phyloP scores from a whole-genome alignment of 2,113 vertebrate genomes.

The Phylloscopus whistleri region DNA sequence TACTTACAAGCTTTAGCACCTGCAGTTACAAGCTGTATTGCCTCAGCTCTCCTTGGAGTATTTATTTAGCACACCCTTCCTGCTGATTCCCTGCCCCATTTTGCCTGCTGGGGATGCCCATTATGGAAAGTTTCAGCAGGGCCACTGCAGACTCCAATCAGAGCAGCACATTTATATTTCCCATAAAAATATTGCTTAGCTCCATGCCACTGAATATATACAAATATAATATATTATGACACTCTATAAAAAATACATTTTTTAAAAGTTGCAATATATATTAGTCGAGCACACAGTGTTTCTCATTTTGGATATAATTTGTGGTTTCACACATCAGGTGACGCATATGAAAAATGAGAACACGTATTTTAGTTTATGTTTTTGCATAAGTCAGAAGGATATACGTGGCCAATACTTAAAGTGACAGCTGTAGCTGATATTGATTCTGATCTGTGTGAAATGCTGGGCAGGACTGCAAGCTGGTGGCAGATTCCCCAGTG shows the following conservation, averaged over 20 bases:
- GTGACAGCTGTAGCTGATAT: background rate
- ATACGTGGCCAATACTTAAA: background rate
- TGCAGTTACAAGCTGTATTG: background rate
- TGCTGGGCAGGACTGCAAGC: background rate
- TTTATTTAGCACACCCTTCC: background rate
- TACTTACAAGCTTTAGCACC: background rate
- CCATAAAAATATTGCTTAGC: background rate
- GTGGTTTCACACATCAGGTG: background rate
- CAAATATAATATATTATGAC: background rate
- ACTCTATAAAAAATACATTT: background rate
- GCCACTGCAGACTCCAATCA: background rate
- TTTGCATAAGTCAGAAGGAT: background rate
- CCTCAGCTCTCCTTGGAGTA: background rate
- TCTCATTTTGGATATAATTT: background rate
- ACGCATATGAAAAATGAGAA: background rate
- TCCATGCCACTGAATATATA: background rate
- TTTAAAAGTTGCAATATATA: background rate
- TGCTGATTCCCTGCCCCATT: background rate
- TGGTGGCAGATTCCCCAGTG: background rate
- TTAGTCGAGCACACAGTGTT: background rate
- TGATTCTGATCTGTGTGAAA: background rate
- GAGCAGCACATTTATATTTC: background rate
- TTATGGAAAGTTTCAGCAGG: background rate
- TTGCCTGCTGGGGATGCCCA: background rate
- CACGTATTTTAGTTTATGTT: background rate